A percentile compares a stretch with the other conserved stretches of the same genome.
phyloP scores from a whole-genome alignment of 2,797 vertebrate species.

The Enteromius trimaculatus region DNA sequence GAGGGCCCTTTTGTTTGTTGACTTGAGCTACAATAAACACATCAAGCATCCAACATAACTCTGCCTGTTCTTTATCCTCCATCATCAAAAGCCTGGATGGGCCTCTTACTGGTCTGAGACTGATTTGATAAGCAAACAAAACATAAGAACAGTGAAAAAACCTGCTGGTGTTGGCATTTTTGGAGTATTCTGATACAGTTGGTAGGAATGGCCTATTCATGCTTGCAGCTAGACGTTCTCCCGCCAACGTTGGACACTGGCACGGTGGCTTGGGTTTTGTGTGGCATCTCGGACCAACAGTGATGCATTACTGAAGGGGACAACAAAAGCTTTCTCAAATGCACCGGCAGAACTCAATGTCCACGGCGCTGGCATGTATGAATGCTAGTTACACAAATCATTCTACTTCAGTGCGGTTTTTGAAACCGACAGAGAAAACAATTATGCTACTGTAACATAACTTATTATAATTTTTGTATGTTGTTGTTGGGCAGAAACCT shows the following conservation, averaged over 20 bases:
- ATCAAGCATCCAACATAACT: slow-evolving; percentile 73
- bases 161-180: slow-evolving; percentile 32
- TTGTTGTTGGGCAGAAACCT: neutral
- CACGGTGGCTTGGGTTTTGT: slow-evolving; percentile 47
- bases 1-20: slow-evolving; percentile 82
- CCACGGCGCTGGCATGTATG: slow-evolving; percentile 30
- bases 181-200: slow-evolving; percentile 34
- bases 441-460: neutral
- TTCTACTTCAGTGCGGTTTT: neutral
- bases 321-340: slow-evolving; percentile 80
- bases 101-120: slow-evolving; percentile 61
- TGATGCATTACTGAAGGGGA: slow-evolving; percentile 78
- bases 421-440: neutral
- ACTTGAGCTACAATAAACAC: slow-evolving; percentile 70
- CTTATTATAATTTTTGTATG: neutral
- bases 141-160: slow-evolving; percentile 54
- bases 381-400: neutral
- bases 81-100: slow-evolving; percentile 65
- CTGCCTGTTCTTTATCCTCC: slow-evolving; percentile 68
- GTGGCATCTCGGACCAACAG: slow-evolving; percentile 70
- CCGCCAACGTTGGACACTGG: slow-evolving; percentile 11
- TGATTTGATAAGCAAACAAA: slow-evolving; percentile 64
- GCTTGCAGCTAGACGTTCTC: slow-evolving; percentile 34
- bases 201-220: slow-evolving; percentile 34
- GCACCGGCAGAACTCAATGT: slow-evolving; percentile 76